A percentile compares a stretch with the other conserved stretches of the same genome.
Evolutionary conservation across 2,797 vertebrate genomes (phyloP).

Genomic region (Hipposideros larvatus): DNA sequence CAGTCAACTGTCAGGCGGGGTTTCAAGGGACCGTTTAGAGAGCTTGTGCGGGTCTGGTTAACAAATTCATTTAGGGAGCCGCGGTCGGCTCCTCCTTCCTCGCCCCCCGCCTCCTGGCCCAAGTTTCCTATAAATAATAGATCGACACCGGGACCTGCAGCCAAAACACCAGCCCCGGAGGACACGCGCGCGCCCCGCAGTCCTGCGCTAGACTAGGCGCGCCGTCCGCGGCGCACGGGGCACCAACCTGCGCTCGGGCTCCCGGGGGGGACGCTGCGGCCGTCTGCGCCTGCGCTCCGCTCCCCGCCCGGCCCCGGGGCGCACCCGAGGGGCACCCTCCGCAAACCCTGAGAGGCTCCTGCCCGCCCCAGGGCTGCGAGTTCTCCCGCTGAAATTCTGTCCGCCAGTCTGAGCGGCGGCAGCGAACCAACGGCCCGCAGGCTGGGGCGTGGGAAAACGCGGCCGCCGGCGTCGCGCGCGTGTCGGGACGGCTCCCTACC

Average conservation of each 20-base stretch:
- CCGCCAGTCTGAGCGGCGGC: accelerated
- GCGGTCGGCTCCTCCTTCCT: slow-evolving; percentile 85
- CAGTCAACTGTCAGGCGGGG: slow-evolving; percentile 95
- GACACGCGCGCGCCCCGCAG: background rate
- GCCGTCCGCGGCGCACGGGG: accelerated
- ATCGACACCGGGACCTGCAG: slow-evolving; percentile 87
- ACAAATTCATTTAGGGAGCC: slow-evolving; percentile 96
- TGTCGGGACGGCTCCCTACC: slow-evolving; percentile 87
- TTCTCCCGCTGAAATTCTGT: background rate
- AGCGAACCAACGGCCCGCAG: background rate
- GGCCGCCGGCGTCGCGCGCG: accelerated
- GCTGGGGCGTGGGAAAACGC: accelerated
- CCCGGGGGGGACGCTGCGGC: background rate
- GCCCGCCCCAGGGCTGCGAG: background rate
- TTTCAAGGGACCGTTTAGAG: slow-evolving; percentile 95
- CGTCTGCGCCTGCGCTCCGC: accelerated
- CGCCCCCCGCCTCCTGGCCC: slow-evolving; percentile 75
- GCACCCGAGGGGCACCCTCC: background rate
- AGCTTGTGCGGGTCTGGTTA: slow-evolving; percentile 92
- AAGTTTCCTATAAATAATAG: slow-evolving; percentile 93
- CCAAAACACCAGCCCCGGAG: slow-evolving; percentile 72
- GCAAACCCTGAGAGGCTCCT: background rate
- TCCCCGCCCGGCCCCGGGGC: accelerated
- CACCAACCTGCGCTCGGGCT: background rate
- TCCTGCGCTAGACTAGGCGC: accelerated